Evolutionary conservation across 1,140 invertebrate species (phyloP).

Genomic region (Drosophila murphyi): DNA sequence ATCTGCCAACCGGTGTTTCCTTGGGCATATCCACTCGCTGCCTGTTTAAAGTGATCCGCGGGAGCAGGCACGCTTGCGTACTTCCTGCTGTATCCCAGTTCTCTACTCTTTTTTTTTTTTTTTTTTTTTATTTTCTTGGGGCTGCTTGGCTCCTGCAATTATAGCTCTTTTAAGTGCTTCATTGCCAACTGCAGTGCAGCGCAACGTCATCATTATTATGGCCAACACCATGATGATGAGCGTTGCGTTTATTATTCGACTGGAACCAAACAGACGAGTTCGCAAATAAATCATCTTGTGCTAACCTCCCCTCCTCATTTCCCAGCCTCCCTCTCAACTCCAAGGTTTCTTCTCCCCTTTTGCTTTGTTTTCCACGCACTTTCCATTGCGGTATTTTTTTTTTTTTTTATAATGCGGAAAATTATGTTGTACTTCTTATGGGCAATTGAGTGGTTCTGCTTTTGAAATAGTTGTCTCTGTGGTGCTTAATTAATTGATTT

Average conservation of each 20-base stretch:
- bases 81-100: constrained; percentile 63
- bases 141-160: constrained; percentile 61
- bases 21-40: constrained; percentile 1
- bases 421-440: constrained; percentile 66
- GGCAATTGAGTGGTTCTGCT: constrained; percentile 26
- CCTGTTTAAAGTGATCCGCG: constrained; percentile 63
- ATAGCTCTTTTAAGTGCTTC: constrained; percentile 79
- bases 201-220: constrained; percentile 70
- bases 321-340: constrained; percentile 8
- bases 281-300: constrained; percentile 78
- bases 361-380: constrained; percentile 17
- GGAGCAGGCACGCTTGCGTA: constrained; percentile 42
- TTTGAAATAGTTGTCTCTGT: constrained; percentile 10
- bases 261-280: constrained; percentile 81
- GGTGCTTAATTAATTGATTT: constrained; percentile 31
- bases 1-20: not conserved
- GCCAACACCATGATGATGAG: constrained; percentile 33
- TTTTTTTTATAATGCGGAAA: constrained; percentile 63
- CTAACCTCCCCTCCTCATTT: constrained; percentile 17
- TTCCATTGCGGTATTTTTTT: constrained; percentile 23
- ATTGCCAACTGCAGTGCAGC: constrained; percentile 78
- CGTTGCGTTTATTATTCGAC: constrained; percentile 78
- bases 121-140: not conserved
- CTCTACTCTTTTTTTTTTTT: not conserved
- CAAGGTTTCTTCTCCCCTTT: constrained; percentile 10